Conservation (phyloP, 2,113 vertebrate species). For the Acrocephalus arundinaceus region DNA sequence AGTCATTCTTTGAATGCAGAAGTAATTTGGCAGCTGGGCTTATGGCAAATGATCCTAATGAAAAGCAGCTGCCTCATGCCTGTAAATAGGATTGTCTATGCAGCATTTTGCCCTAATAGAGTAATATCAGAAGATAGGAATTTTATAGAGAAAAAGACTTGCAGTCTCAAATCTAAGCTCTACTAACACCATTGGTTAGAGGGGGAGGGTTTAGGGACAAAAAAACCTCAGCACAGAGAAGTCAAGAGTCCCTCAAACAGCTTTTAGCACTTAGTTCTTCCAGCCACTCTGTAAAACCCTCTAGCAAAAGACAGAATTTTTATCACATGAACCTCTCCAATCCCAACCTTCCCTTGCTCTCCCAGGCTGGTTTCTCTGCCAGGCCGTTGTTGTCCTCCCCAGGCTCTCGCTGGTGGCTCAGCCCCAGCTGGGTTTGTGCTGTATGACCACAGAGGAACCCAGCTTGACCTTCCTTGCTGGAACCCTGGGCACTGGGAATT, state of each 20-base stretch:
- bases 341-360: fast-evolving
- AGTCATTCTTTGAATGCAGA: not conserved
- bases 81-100: not conserved
- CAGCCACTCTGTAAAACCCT: not conserved
- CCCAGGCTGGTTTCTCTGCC: not conserved
- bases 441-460: fast-evolving
- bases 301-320: not conserved
- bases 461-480: not conserved
- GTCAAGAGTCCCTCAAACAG: not conserved
- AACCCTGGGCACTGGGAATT: not conserved
- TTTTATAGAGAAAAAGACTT: not conserved
- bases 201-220: not conserved
- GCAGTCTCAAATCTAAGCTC: not conserved
- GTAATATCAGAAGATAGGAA: not conserved
- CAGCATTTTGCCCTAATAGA: not conserved
- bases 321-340: not conserved
- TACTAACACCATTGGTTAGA: not conserved
- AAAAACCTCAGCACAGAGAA: not conserved
- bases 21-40: not conserved
- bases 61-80: not conserved
- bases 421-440: not conserved
- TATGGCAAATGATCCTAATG: not conserved
- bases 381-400: not conserved
- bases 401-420: not conserved
- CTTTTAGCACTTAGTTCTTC: not conserved